Percentiles rank a stretch among this genome's conserved stretches.
phyloP scores from a whole-genome alignment of 2,888 invertebrate species.

The Limnephilus auricula region DNA sequence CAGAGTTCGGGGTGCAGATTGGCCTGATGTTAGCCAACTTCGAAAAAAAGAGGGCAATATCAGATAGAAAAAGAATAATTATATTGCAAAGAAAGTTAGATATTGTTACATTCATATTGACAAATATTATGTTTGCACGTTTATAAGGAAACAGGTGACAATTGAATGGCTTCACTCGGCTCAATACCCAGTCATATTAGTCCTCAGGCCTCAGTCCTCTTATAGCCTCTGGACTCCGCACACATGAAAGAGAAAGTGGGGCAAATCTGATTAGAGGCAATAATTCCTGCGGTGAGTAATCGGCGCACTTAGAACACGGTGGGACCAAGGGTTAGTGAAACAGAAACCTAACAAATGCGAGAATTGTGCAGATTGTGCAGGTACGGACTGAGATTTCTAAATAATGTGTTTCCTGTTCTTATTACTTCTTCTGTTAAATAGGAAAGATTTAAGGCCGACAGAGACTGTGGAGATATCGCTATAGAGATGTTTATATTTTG shows the following conservation, averaged over 20 bases:
- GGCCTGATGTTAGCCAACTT: too few species aligned
- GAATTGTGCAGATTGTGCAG: neutral
- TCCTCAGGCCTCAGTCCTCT: constrained; percentile 28
- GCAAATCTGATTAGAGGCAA: constrained; percentile 60
- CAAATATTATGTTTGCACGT: neutral
- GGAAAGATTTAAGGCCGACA: too few species aligned
- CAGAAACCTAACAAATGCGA: constrained; percentile 22
- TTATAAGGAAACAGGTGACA: neutral
- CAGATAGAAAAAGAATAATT: too few species aligned
- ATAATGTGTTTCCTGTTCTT: too few species aligned
- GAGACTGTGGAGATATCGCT: too few species aligned
- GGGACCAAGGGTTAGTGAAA: neutral
- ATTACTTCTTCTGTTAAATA: too few species aligned
- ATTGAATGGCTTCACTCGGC: constrained; percentile 47
- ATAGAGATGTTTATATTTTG: too few species aligned
- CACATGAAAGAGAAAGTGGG: constrained; percentile 59
- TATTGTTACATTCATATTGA: neutral
- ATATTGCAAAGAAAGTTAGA: neutral
- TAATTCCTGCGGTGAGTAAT: constrained; percentile 47
- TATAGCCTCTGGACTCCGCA: constrained; percentile 46
- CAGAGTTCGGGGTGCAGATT: too few species aligned
- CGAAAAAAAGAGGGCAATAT: too few species aligned
- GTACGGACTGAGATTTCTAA: neutral
- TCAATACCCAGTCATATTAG: neutral
- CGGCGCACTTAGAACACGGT: constrained; percentile 21